Evolutionary conservation across 1,140 invertebrate species (phyloP).

Genomic region (Thalassaphorura encarpata): DNA sequence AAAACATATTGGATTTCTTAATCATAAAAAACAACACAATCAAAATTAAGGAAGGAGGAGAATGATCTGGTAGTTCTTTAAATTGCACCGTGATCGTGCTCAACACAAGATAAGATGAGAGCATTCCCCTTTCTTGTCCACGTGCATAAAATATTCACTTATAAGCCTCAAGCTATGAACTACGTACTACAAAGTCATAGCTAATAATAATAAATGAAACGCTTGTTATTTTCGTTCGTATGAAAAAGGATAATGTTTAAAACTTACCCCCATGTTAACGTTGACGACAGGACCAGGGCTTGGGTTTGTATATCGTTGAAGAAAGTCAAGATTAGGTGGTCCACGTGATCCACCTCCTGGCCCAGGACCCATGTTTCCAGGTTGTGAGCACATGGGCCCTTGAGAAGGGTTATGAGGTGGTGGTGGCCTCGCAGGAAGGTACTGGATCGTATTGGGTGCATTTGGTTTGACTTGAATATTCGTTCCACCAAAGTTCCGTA

Average conservation of each 20-base stretch:
- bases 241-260: background rate
- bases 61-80: too few species aligned
- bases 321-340: constrained; percentile 74
- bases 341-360: constrained; percentile 51
- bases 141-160: too few species aligned
- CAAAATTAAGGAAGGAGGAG: too few species aligned
- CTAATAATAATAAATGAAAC: too few species aligned
- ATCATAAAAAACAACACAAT: too few species aligned
- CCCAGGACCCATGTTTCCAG: constrained; percentile 26
- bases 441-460: constrained; percentile 95
- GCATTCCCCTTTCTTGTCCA: too few species aligned
- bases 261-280: constrained; percentile 33
- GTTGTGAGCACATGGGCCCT: constrained; percentile 28
- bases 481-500: constrained; percentile 44
- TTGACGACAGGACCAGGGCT: constrained; percentile 32
- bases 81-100: too few species aligned
- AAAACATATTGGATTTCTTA: too few species aligned
- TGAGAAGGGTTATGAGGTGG: constrained; percentile 30
- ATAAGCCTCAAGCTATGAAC: too few species aligned
- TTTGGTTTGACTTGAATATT: constrained; percentile 90
- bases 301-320: constrained; percentile 76
- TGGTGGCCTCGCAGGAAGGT: constrained; percentile 77
- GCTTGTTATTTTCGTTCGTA: too few species aligned
- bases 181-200: too few species aligned
- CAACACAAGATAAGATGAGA: too few species aligned